Evolutionary conservation across 2,888 invertebrate genomes (phyloP), one percentile per base, ranked within the genome.

Genomic region (Endotricha flammealis): DNA sequence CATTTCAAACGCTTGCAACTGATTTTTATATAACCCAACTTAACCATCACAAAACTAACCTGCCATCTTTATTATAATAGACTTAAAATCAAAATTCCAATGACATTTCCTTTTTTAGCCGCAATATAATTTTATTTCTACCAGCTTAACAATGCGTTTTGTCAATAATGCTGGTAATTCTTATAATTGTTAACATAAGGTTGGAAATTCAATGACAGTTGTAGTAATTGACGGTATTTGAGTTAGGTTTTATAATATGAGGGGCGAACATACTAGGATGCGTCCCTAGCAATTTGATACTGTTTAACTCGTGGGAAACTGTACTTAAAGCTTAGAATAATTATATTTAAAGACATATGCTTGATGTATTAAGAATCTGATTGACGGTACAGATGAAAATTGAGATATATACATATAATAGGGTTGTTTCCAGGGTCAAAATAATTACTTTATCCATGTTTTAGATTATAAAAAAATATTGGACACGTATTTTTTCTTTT

Each of bases 1-100:
- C 83, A 79, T 79, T 75, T 64, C 60, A 64, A 75, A 74, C 72
- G 68, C 73, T 72, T 69, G 67, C 69, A 64, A 76, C 76, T 64
- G 80, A 82, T 81, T 81, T 79, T 79, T 72, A 69, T 65, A 57
- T 44, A 45, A 43, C 50, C 55, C 46, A 58, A 41, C 33, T 49
- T 50, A 34, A 30, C 29, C 34, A 35, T 41, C 39, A 12, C 31
- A 13, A 33, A 33, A 31, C 10, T 17, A 12, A 8, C 9, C 3
- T 2, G 29, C 8, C 2, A 16, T 31, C 33, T 46, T 53, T 61
- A 53, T 16, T 0, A 0, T 0, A 20, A 13, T 1, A 0, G 23
- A 0, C 1, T 32, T 55, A 70, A 43, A 46, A 53, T 46, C 39
- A 2, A 55, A 32, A 44, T 50, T 68, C 0, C 36, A 3, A 32